A percentile compares a stretch with the other conserved stretches of the same genome.
These are phyloP conservation scores for Orchesellides sinensis DNA, from an alignment of 2,888 invertebrate species.

Conservation along the genomic window DNA sequence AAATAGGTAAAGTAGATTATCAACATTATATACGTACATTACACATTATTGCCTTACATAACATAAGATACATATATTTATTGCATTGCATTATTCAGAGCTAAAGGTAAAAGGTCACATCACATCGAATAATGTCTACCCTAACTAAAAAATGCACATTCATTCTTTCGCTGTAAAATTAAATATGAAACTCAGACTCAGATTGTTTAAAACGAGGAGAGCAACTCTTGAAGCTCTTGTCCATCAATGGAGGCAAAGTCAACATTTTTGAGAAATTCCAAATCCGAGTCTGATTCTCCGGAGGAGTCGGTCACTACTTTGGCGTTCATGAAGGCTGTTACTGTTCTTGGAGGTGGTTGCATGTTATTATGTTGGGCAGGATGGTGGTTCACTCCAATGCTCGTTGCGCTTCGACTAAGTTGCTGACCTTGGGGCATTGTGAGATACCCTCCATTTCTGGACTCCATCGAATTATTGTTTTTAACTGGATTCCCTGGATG, in stretches of 20 bases:
- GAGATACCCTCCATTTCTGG: conserved; percentile 1
- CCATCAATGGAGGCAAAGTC: conserved; percentile 61
- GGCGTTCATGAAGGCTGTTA: conserved; percentile 6
- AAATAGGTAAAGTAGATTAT: no score
- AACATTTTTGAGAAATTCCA: conserved; percentile 59
- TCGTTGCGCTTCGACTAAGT: conserved; percentile 40
- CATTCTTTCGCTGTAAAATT: no score
- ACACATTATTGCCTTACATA: no score
- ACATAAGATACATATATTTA: no score
- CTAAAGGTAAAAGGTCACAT: no score
- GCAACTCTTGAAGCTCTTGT: conserved; percentile 64
- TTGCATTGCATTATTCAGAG: no score
- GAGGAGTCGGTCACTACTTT: conserved; percentile 29
- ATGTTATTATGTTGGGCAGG: neutral
- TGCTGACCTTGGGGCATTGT: conserved; percentile 32
- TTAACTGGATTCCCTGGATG: conserved; percentile 32
- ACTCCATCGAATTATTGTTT: neutral
- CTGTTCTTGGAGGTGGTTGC: neutral
- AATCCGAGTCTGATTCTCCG: conserved; percentile 57
- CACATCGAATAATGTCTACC: no score
- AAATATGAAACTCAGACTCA: no score
- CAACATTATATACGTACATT: no score
- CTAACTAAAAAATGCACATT: no score
- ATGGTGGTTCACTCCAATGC: conserved; percentile 22
- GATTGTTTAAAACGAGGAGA: conserved; percentile 56